Percentiles rank a stretch among this genome's conserved stretches.
These are phyloP conservation scores for Daphoenositta chrysoptera DNA, from an alignment of 2,113 vertebrate species.

Conservation along the genomic window DNA sequence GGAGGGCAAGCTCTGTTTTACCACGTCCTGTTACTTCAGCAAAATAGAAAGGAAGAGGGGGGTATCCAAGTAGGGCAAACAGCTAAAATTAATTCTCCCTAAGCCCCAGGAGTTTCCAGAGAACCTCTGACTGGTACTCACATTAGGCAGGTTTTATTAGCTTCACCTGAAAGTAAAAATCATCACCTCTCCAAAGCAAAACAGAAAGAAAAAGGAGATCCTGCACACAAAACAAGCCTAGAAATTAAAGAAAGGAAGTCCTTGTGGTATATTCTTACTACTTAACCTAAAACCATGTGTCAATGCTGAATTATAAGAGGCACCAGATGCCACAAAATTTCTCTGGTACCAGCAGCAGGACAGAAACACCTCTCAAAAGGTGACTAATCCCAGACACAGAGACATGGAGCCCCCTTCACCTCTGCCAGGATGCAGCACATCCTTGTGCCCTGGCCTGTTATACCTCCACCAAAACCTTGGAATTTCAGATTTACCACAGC, in stretches of 20 bases:
- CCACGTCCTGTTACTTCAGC: not conserved
- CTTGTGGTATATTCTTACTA: not conserved
- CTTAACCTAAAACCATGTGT: not conserved
- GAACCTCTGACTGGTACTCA: not conserved
- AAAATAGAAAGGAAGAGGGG: not conserved
- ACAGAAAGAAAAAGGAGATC: not conserved
- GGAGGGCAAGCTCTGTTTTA: not conserved
- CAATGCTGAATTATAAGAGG: not conserved
- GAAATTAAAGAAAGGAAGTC: not conserved
- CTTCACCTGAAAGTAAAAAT: not conserved
- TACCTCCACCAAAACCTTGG: not conserved
- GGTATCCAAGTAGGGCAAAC: not conserved
- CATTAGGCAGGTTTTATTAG: not conserved
- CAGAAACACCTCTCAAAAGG: not conserved
- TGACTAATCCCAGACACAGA: not conserved
- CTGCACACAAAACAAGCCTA: not conserved
- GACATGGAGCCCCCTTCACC: not conserved
- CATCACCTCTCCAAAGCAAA: not conserved
- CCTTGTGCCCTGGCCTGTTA: not conserved
- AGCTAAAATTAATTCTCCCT: not conserved
- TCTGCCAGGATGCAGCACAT: not conserved
- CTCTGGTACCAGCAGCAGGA: not conserved
- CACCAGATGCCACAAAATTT: not conserved
- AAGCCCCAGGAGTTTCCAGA: not conserved
- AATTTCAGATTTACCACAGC: not conserved